These are phyloP conservation scores for Nomada flava DNA, from an alignment of 2,888 invertebrate genomes.

Conservation along the genomic window DNA sequence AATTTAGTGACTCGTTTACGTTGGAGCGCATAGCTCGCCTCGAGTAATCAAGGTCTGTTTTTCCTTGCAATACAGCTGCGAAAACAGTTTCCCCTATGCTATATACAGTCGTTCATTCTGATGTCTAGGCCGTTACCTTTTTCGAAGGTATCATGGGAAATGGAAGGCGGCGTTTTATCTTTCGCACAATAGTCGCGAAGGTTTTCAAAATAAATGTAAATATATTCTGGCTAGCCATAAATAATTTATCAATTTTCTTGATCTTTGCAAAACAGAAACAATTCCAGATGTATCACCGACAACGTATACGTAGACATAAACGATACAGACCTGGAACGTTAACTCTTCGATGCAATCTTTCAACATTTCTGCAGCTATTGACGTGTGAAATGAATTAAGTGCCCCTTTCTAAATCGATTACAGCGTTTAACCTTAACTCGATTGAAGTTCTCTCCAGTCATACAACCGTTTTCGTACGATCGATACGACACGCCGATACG, in stretches of 20 bases:
- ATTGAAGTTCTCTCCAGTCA: slow-evolving; percentile 24
- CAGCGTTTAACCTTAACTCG: slow-evolving; percentile 13
- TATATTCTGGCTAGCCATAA: neutral
- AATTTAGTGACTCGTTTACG: slow-evolving; percentile 54
- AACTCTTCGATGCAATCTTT: neutral
- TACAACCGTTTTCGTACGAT: slow-evolving; percentile 11
- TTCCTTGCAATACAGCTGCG: slow-evolving; percentile 48
- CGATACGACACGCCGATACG: slow-evolving; percentile 21
- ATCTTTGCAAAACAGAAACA: neutral
- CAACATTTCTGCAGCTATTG: slow-evolving; percentile 12
- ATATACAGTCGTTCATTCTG: neutral
- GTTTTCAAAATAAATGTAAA: neutral
- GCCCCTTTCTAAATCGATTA: slow-evolving; percentile 4
- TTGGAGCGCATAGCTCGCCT: slow-evolving; percentile 17
- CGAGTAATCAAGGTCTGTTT: slow-evolving; percentile 47
- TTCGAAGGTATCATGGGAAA: neutral
- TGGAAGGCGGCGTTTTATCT: neutral
- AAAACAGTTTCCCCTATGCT: slow-evolving; percentile 31
- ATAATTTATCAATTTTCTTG: neutral
- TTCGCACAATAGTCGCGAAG: neutral
- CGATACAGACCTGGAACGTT: slow-evolving; percentile 14
- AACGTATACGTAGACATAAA: too few species aligned
- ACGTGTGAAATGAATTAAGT: neutral
- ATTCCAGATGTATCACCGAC: neutral
- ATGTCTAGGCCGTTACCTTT: slow-evolving; percentile 1